Conservation (phyloP, 1,140 invertebrate genomes). For the Potamilus streckersoni region DNA sequence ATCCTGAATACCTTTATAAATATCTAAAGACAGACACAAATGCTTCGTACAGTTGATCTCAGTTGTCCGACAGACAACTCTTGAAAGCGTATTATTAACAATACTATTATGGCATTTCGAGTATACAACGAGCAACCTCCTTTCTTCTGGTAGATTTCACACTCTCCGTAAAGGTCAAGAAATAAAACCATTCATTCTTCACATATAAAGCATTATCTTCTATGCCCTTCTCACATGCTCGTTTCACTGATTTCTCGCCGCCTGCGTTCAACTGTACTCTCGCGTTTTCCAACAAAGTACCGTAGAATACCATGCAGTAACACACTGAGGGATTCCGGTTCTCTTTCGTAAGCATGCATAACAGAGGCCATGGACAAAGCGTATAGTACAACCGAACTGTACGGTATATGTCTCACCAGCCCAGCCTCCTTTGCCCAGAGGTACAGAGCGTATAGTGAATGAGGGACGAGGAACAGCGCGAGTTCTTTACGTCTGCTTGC, state of each 20-base stretch:
- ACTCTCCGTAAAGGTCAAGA: too few relatives aligned
- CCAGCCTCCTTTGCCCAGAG: constrained; percentile 31
- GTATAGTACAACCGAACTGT: constrained; percentile 44
- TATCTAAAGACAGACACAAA: too few relatives aligned
- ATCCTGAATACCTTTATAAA: too few relatives aligned
- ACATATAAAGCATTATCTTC: too few relatives aligned
- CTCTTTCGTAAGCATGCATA: constrained; percentile 61
- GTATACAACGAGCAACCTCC: too few relatives aligned
- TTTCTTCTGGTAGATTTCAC: too few relatives aligned
- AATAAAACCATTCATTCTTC: too few relatives aligned
- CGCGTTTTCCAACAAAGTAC: constrained; percentile 46
- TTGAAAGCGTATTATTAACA: too few relatives aligned
- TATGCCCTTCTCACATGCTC: constrained; percentile 11
- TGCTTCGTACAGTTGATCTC: too few relatives aligned
- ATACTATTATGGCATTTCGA: too few relatives aligned
- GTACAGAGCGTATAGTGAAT: constrained; percentile 47
- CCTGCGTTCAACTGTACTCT: constrained; percentile 28
- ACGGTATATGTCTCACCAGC: constrained; percentile 32
- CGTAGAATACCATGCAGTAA: constrained; percentile 49
- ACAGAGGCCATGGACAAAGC: constrained; percentile 52
- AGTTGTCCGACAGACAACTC: too few relatives aligned
- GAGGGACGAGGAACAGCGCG: constrained; percentile 53
- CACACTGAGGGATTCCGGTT: constrained; percentile 50
- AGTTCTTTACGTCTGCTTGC: constrained; percentile 50
- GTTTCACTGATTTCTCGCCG: constrained; percentile 18